Conservation (phyloP, 2,888 invertebrate species). For the Eupithecia insigniata region DNA sequence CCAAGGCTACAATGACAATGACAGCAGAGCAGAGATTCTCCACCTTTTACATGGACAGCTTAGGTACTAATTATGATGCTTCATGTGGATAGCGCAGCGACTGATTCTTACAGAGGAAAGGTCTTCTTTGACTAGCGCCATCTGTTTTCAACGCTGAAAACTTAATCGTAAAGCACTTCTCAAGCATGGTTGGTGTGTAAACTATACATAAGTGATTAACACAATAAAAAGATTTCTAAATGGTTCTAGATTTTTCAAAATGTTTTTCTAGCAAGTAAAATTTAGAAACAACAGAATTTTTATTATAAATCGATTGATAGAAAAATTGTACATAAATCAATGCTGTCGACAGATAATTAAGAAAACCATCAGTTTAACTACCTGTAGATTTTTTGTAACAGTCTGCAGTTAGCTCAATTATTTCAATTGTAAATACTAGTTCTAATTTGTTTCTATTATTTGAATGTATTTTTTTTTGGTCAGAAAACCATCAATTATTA, state of each 20-base stretch:
- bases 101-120: background rate
- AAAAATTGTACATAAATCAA: too few relatives aligned
- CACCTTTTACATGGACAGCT: background rate
- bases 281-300: too few relatives aligned
- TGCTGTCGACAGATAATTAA: background rate
- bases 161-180: background rate
- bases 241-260: background rate
- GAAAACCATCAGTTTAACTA: background rate
- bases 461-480: too few relatives aligned
- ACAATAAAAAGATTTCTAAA: background rate
- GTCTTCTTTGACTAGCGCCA: background rate
- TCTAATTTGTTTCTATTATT: too few relatives aligned
- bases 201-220: background rate
- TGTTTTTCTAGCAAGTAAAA: background rate
- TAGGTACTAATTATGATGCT: background rate
- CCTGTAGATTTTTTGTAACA: too few relatives aligned
- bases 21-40: background rate
- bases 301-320: too few relatives aligned
- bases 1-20: background rate
- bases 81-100: background rate
- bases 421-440: too few relatives aligned
- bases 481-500: background rate
- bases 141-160: constrained; percentile 6
- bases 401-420: too few relatives aligned
- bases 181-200: background rate